Evolutionary conservation across 2,113 vertebrate species (phyloP).

Genomic region (Zosterops hypoxanthus): DNA sequence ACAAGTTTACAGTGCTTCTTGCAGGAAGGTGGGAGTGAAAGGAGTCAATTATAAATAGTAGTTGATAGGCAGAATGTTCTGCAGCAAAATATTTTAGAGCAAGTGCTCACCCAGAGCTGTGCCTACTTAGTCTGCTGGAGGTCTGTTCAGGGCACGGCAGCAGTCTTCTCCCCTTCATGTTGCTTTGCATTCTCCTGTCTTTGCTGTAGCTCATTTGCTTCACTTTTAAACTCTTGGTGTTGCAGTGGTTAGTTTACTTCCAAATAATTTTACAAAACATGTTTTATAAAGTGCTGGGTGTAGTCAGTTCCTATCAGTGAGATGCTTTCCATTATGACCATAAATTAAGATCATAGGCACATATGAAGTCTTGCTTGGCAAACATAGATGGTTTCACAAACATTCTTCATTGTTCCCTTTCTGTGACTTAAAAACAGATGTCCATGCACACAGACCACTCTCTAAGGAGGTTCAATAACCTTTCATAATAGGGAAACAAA

Average conservation of each 20-base stretch:
- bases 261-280: not conserved
- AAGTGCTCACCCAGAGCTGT: not conserved
- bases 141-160: not conserved
- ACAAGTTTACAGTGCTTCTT: not conserved
- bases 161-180: not conserved
- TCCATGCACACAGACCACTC: not conserved
- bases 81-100: not conserved
- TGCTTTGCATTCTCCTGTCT: not conserved
- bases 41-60: not conserved
- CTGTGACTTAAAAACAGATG: constrained; percentile 40
- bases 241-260: not conserved
- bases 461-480: not conserved
- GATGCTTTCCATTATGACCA: not conserved
- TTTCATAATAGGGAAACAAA: not conserved
- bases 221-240: not conserved
- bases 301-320: not conserved
- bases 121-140: not conserved
- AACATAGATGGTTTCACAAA: not conserved
- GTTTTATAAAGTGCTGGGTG: not conserved
- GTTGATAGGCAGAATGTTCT: not conserved
- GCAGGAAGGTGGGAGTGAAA: not conserved
- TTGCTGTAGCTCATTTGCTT: not conserved
- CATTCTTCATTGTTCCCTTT: constrained; percentile 2
- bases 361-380: not conserved
- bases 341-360: not conserved